These are phyloP conservation scores for Drosophila prostipennis DNA, from an alignment of 2,888 invertebrate species.

Conservation along the genomic window DNA sequence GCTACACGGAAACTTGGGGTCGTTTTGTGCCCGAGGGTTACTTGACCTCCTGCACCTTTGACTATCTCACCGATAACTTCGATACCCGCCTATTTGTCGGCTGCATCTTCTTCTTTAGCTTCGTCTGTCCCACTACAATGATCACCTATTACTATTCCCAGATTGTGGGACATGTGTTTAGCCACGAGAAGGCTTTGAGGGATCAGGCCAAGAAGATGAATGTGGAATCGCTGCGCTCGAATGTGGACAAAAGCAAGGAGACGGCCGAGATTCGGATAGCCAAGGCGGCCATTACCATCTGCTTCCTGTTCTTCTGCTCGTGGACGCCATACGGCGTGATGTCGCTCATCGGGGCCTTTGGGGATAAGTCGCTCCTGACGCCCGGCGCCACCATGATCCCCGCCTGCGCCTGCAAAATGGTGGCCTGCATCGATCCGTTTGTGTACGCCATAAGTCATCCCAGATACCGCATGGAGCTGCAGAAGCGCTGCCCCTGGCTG, in stretches of 20 bases:
- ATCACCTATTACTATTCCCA: constrained; percentile 94
- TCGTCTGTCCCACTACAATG: constrained; percentile 90
- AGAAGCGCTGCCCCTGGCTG: constrained; percentile 91
- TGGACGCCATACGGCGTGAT: constrained; percentile 96
- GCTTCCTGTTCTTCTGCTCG: constrained; percentile 92
- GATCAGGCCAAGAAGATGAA: constrained; percentile 70
- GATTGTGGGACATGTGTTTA: constrained; percentile 93
- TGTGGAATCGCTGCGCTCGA: constrained; percentile 66
- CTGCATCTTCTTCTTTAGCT: constrained; percentile 91
- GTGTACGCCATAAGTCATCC: constrained; percentile 96
- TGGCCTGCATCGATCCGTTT: constrained; percentile 96
- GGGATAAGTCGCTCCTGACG: constrained; percentile 88
- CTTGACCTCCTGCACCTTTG: constrained; percentile 93
- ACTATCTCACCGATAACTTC: constrained; percentile 91
- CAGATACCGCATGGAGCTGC: constrained; percentile 91
- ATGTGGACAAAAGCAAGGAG: constrained; percentile 67
- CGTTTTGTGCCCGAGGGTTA: constrained; percentile 95
- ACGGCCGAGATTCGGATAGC: constrained; percentile 93
- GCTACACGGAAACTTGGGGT: constrained; percentile 93
- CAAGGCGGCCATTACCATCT: constrained; percentile 94
- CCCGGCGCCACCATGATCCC: constrained; percentile 93
- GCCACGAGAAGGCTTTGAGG: constrained; percentile 91
- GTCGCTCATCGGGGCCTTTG: constrained; percentile 92
- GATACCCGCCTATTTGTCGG: constrained; percentile 91
- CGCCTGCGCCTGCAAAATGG: constrained; percentile 93